phyloP scores from a whole-genome alignment of 2,113 vertebrate genomes.

The Camelus bactrianus region DNA sequence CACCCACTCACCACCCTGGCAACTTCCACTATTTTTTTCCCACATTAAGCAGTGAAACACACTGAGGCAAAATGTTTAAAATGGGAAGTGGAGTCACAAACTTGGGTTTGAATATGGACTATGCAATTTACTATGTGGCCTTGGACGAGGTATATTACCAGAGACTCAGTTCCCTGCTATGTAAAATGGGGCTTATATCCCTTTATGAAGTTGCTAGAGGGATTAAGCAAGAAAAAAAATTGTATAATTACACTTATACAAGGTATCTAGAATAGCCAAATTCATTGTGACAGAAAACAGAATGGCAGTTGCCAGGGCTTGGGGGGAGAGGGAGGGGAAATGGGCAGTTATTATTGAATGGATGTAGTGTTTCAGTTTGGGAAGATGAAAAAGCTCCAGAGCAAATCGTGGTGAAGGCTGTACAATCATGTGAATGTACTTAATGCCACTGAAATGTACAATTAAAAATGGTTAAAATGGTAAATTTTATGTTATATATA shows the following conservation, averaged over 20 bases:
- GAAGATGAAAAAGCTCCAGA: not conserved
- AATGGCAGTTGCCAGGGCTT: not conserved
- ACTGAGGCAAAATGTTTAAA: not conserved
- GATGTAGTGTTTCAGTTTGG: not conserved
- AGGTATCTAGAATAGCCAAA: not conserved
- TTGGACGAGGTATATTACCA: not conserved
- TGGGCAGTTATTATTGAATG: not conserved
- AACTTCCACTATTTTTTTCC: not conserved
- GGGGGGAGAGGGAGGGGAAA: not conserved
- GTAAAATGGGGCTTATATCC: not conserved
- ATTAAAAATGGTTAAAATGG: not conserved
- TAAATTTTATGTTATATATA: not conserved
- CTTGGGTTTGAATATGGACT: not conserved
- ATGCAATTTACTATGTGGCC: not conserved
- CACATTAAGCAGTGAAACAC: not conserved
- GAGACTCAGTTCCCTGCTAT: not conserved
- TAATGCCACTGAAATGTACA: not conserved
- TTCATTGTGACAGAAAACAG: not conserved
- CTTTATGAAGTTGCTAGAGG: not conserved
- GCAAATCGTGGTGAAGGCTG: not conserved
- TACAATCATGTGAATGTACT: not conserved
- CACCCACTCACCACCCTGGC: not conserved
- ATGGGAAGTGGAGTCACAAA: not conserved
- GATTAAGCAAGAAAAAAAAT: conserved; percentile 6
- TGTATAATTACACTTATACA: not conserved